Conservation (phyloP, 2,797 vertebrate species). For the Ciconia nigra region DNA sequence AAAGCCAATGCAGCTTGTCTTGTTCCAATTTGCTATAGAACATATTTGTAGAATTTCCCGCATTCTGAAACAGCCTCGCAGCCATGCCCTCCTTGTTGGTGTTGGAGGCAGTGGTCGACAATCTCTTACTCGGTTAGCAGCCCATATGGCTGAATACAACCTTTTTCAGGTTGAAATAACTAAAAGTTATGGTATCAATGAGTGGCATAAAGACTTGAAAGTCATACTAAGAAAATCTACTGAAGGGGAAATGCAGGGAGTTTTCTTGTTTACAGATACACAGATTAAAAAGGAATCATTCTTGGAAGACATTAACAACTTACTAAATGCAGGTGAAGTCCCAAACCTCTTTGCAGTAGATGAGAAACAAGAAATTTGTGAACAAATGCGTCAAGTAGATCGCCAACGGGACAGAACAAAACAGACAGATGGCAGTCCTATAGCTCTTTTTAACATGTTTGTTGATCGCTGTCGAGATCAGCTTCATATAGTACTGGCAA, state of each 20-base stretch:
- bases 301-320: constrained; percentile 89
- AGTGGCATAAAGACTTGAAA: constrained; percentile 91
- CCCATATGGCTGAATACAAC: constrained; percentile 86
- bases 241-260: constrained; percentile 81
- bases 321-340: constrained; percentile 91
- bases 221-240: constrained; percentile 83
- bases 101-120: constrained; percentile 90
- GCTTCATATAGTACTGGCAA: constrained; percentile 88
- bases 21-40: constrained; percentile 92
- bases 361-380: constrained; percentile 90
- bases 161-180: constrained; percentile 90
- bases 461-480: constrained; percentile 87
- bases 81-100: constrained; percentile 88
- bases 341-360: constrained; percentile 88
- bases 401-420: constrained; percentile 84
- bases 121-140: constrained; percentile 87
- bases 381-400: constrained; percentile 86
- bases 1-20: constrained; percentile 88
- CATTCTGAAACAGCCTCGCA: constrained; percentile 88
- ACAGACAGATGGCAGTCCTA: constrained; percentile 86
- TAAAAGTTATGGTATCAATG: constrained; percentile 82
- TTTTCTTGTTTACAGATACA: constrained; percentile 90
- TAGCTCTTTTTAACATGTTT: constrained; percentile 91
- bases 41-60: constrained; percentile 90
- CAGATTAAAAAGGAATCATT: constrained; percentile 92